A percentile compares a stretch with the other conserved stretches of the same genome.
These are phyloP conservation scores for Liparis tanakae DNA, from an alignment of 2,797 vertebrate genomes.

Conservation along the genomic window DNA sequence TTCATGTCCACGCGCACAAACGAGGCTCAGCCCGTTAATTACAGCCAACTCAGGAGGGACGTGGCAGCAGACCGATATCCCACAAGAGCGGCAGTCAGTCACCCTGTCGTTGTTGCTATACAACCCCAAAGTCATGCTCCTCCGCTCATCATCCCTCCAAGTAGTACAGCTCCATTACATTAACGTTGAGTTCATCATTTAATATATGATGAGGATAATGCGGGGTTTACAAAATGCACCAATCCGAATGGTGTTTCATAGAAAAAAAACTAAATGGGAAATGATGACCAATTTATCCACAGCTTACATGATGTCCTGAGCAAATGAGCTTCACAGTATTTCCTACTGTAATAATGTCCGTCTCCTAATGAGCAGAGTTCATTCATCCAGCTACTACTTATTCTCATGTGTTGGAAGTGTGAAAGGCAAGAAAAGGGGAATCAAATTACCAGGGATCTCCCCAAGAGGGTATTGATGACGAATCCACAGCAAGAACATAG, in stretches of 20 bases:
- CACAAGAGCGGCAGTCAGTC: slow-evolving; percentile 65
- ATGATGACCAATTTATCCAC: neutral
- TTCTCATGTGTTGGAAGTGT: slow-evolving; percentile 26
- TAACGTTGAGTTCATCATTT: slow-evolving; percentile 3
- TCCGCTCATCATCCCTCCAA: slow-evolving; percentile 15
- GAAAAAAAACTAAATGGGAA: neutral
- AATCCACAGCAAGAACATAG: slow-evolving; percentile 6
- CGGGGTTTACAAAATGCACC: neutral
- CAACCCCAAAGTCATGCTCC: slow-evolving; percentile 56
- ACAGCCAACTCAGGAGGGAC: slow-evolving; percentile 73
- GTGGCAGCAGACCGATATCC: slow-evolving; percentile 68
- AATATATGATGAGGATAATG: neutral
- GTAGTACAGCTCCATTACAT: slow-evolving; percentile 6
- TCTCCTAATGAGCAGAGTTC: slow-evolving; percentile 19
- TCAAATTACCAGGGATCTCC: slow-evolving; percentile 43
- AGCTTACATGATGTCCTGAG: slow-evolving; percentile 1
- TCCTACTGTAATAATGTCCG: slow-evolving; percentile 9
- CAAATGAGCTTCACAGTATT: slow-evolving; percentile 14
- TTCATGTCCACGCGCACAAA: slow-evolving; percentile 75
- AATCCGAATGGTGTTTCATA: neutral
- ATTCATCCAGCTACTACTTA: slow-evolving; percentile 10
- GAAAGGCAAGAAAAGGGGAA: slow-evolving; percentile 30
- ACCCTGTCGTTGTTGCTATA: slow-evolving; percentile 70
- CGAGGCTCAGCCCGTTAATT: slow-evolving; percentile 72
- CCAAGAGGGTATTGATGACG: slow-evolving; percentile 41